Evolutionary conservation across 2,797 vertebrate genomes (phyloP), one percentile per base, ranked within the genome.

Genomic region (Nannoperca obscura): DNA sequence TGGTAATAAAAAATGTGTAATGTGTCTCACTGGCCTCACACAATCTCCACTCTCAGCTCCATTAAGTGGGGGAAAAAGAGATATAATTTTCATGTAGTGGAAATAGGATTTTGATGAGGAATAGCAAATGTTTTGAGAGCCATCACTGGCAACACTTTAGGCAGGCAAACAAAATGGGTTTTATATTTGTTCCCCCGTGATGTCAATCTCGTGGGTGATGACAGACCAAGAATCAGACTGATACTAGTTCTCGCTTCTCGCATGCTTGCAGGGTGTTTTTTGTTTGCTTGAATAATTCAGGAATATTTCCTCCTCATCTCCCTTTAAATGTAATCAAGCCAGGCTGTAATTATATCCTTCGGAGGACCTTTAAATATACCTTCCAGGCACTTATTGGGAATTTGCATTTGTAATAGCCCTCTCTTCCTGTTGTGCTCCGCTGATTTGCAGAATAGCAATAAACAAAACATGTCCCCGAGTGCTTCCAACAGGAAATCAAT

Each of bases 351-450:
- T 88, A 91, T 86, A 92, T 92, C 86, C 91, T 87, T 88, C 57
- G 76, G 88, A 90, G 84, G 88, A 89, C 91, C 86, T 90, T 93
- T 89, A 81, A 74, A 82, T 82, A 82, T 75, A 92, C 88, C 90
- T 91, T 91, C 85, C 83, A 89, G 92, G 89, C 87, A 86, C 88
- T 92, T 90, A 89, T 76, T 76, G 78, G 66, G 73, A 89, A 94
- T 93, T 91, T 91, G 89, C 92, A 93, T 93, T 92, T 90, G 75
- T 94, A 93, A 93, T 94, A 91, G 84, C 86, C 86, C 87, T 76
- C 65, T 76, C 83, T 80, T 81, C 80, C 83, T 40, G 71, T 83
- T 72, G 78, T 67, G 86, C 89, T 92, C 71, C 24, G 24, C 81
- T 91, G 91, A 85, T 90, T 92, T 86, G 76, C 84, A 79, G 80